phyloP scores from a whole-genome alignment of 2,113 vertebrate genomes.

The Cyphomyrus plagiostoma region DNA sequence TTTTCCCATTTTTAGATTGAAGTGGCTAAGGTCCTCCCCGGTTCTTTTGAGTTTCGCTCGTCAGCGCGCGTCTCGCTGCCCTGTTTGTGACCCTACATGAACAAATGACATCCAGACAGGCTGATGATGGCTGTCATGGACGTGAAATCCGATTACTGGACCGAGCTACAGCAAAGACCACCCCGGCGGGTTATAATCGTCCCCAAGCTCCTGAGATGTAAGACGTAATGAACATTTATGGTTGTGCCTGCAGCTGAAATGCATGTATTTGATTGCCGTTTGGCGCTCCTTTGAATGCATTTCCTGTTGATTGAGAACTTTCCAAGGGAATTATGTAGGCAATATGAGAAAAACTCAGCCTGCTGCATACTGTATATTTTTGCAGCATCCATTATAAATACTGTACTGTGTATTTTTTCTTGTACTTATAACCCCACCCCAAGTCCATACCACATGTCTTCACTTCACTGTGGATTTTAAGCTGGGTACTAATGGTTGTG shows the following conservation, averaged over 20 bases:
- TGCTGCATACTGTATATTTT: neutral
- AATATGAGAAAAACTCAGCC: neutral
- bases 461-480: neutral
- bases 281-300: neutral
- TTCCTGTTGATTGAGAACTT: neutral
- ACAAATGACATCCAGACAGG: neutral
- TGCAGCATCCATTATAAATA: neutral
- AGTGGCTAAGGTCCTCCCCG: neutral
- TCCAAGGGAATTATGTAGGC: neutral
- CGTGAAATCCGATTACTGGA: neutral
- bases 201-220: neutral
- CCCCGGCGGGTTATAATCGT: neutral
- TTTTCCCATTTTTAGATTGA: neutral
- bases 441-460: neutral
- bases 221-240: neutral
- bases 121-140: neutral
- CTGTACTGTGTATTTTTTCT: neutral
- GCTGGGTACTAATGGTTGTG: neutral
- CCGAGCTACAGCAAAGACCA: neutral
- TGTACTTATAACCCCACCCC: neutral
- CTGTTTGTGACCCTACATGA: neutral
- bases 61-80: neutral
- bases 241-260: neutral
- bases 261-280: neutral
- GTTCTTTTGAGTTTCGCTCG: neutral